These are phyloP conservation scores for Acanthochromis polyacanthus DNA, from an alignment of 2,113 vertebrate species.

Conservation along the genomic window DNA sequence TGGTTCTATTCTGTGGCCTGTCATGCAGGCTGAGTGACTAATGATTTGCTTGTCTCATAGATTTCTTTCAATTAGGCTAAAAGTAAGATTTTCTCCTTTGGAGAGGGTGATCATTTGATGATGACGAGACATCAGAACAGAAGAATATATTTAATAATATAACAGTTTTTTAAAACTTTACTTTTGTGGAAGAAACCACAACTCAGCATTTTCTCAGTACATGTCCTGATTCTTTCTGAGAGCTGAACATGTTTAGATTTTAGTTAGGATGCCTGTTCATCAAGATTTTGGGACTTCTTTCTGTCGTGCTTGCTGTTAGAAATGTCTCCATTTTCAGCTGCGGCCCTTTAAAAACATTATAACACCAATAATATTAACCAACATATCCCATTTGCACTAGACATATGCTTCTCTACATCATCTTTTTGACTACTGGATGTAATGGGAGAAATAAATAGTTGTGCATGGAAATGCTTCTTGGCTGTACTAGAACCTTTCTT, in stretches of 20 bases:
- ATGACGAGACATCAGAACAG: too few relatives aligned
- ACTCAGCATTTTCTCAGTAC: not conserved
- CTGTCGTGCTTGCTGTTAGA: not conserved
- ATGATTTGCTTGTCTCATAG: slow-evolving; percentile 8
- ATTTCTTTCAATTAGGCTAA: slow-evolving; percentile 4
- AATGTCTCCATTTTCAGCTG: not conserved
- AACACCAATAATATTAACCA: not conserved
- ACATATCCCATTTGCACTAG: not conserved
- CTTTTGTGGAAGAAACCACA: not conserved
- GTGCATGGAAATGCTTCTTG: not conserved
- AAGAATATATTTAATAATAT: not conserved
- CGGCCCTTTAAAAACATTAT: not conserved
- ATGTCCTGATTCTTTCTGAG: not conserved
- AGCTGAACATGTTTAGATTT: slow-evolving; percentile 1
- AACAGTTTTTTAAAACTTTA: too few relatives aligned
- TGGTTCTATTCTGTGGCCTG: not conserved
- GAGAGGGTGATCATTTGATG: not conserved
- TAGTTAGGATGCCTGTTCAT: not conserved
- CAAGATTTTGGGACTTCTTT: not conserved
- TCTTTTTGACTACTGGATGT: not conserved
- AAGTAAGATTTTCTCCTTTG: slow-evolving; percentile 2
- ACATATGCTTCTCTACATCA: not conserved
- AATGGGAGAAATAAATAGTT: slow-evolving; percentile 16
- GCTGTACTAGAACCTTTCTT: not conserved
- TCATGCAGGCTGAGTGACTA: not conserved